Conservation (phyloP, 2,113 vertebrate genomes). For the Larimichthys crocea region DNA sequence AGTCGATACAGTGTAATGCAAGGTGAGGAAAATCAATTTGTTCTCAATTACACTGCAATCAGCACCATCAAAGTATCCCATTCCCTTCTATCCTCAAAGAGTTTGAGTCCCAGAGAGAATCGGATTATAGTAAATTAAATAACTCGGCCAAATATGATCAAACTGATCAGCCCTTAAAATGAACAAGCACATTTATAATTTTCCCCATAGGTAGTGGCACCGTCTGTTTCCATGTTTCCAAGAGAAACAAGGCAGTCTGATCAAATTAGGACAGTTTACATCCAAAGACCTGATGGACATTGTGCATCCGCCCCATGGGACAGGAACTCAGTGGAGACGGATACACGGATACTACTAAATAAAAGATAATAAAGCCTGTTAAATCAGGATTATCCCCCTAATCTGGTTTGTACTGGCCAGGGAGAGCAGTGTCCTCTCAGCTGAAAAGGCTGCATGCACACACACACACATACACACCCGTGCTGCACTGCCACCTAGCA, state of each 20-base stretch:
- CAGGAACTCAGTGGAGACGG: conserved; percentile 49
- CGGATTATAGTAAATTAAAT: conserved; percentile 54
- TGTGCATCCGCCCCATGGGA: conserved; percentile 42
- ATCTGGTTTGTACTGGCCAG: conserved; percentile 67
- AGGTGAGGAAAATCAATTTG: conserved; percentile 68
- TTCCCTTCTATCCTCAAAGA: conserved; percentile 24
- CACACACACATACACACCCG: conserved; percentile 4
- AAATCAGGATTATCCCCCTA: conserved; percentile 74
- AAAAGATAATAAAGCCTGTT: conserved; percentile 71
- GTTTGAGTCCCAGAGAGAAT: conserved; percentile 32
- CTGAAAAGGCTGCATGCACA: conserved; percentile 16
- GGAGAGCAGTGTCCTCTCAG: conserved; percentile 42
- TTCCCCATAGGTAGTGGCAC: neutral
- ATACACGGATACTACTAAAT: conserved; percentile 55
- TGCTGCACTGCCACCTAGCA: conserved; percentile 75
- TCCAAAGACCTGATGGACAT: conserved; percentile 29
- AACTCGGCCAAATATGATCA: conserved; percentile 36
- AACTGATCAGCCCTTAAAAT: conserved; percentile 15
- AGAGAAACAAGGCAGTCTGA: conserved; percentile 1
- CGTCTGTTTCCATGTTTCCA: neutral
- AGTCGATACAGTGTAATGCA: conserved; percentile 47
- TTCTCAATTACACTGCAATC: conserved; percentile 55
- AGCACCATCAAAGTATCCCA: conserved; percentile 28
- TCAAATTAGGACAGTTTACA: conserved; percentile 32
- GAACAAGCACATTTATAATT: conserved; percentile 8